Percentiles rank a stretch among this genome's conserved stretches.
These are phyloP conservation scores for Macrostomum lignano DNA, from an alignment of 1,140 invertebrate species.

Conservation along the genomic window DNA sequence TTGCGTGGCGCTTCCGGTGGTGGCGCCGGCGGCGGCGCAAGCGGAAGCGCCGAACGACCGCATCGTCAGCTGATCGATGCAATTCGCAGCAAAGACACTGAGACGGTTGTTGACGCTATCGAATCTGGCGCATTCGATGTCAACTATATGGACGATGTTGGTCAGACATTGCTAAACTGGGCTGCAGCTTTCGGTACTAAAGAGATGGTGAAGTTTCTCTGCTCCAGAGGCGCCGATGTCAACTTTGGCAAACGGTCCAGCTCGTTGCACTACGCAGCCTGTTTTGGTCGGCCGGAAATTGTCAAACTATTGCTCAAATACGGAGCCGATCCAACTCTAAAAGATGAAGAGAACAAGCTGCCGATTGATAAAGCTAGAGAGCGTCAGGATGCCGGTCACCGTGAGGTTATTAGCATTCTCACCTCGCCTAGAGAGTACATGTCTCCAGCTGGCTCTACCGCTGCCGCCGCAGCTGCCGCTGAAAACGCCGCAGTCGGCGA, in stretches of 20 bases:
- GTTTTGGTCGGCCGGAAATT: constrained; percentile 83
- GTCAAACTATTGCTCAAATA: constrained; percentile 43
- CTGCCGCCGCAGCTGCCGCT: too few species aligned
- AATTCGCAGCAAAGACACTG: constrained; percentile 77
- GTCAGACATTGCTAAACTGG: constrained; percentile 92
- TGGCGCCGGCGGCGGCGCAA: too few species aligned
- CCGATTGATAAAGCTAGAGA: constrained; percentile 88
- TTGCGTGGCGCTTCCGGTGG: too few species aligned
- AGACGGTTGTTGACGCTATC: constrained; percentile 48
- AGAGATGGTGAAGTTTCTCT: constrained; percentile 95
- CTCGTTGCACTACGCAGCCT: constrained; percentile 88
- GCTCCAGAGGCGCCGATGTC: constrained; percentile 55
- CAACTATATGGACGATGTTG: constrained; percentile 97
- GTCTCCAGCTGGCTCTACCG: too few species aligned
- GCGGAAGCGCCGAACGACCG: too few species aligned
- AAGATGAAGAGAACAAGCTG: constrained; percentile 75
- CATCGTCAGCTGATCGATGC: constrained; percentile 94
- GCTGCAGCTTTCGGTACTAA: constrained; percentile 86
- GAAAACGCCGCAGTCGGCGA: too few species aligned
- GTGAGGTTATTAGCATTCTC: constrained; percentile 39
- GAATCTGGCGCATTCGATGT: constrained; percentile 74
- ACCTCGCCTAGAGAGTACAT: too few species aligned
- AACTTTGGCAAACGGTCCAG: constrained; percentile 66
- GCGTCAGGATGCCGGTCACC: constrained; percentile 64
- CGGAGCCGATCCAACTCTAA: constrained; percentile 84